phyloP scores from a whole-genome alignment of 2,888 invertebrate genomes.

The Arge pagana region DNA sequence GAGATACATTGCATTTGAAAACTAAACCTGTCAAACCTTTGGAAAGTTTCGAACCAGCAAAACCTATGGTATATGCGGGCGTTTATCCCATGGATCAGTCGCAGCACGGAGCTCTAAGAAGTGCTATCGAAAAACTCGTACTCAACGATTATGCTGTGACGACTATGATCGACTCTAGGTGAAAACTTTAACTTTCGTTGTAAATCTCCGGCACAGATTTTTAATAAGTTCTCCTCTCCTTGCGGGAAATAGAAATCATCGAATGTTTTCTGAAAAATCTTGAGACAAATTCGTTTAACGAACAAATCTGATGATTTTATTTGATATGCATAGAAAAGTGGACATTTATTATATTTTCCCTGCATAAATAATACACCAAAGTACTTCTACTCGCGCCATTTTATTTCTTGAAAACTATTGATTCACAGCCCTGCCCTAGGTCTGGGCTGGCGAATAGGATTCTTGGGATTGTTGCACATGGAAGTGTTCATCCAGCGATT shows the following conservation, averaged over 20 bases:
- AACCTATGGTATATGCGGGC: slow-evolving; percentile 86
- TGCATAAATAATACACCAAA: too few relatives aligned
- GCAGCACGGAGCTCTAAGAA: slow-evolving; percentile 73
- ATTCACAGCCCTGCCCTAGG: slow-evolving; percentile 82
- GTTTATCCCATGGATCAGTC: slow-evolving; percentile 91
- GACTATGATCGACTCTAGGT: slow-evolving; percentile 83
- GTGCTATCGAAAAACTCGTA: slow-evolving; percentile 87
- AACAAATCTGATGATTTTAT: neutral
- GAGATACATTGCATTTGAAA: slow-evolving; percentile 73
- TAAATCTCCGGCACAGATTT: too few relatives aligned
- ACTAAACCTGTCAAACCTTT: slow-evolving; percentile 63
- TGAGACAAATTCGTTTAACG: too few relatives aligned
- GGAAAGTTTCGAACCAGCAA: slow-evolving; percentile 69
- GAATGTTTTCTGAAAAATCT: too few relatives aligned
- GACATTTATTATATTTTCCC: too few relatives aligned
- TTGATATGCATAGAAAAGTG: too few relatives aligned
- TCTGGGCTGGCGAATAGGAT: slow-evolving; percentile 87
- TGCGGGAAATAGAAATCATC: too few relatives aligned
- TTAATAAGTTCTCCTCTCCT: too few relatives aligned
- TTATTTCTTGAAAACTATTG: slow-evolving; percentile 30
- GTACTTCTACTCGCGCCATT: slow-evolving; percentile 5
- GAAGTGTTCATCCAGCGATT: slow-evolving; percentile 88
- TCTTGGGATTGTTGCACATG: slow-evolving; percentile 83
- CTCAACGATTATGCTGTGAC: slow-evolving; percentile 93
- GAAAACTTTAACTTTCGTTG: too few relatives aligned